A percentile compares a stretch with the other conserved stretches of the same genome.
Evolutionary conservation across 2,888 invertebrate genomes (phyloP).

Genomic region (Athalia cordata): DNA sequence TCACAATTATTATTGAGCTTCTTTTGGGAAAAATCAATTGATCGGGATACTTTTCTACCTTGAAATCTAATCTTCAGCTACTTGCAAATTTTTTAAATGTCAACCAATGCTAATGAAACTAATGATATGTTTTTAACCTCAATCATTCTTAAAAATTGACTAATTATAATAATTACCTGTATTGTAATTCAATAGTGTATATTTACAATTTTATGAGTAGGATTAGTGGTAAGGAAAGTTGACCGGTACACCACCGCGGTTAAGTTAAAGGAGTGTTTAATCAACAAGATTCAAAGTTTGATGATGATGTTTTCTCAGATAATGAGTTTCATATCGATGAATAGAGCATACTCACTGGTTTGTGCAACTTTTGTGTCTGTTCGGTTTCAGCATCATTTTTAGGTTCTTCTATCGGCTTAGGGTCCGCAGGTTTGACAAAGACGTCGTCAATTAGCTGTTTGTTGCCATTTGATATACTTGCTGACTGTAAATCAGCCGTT

Average conservation of each 20-base stretch:
- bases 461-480: conserved; percentile 56
- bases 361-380: conserved; percentile 58
- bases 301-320: conserved; percentile 1
- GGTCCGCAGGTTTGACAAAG: conserved; percentile 68
- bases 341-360: conserved; percentile 56
- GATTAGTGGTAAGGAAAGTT: conserved; percentile 23
- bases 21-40: conserved; percentile 17
- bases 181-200: not conserved
- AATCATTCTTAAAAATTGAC: not conserved
- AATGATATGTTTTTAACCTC: too few species aligned
- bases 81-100: too few species aligned
- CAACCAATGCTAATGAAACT: too few species aligned
- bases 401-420: conserved; percentile 59
- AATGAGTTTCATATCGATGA: not conserved
- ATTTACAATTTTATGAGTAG: conserved; percentile 1
- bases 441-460: conserved; percentile 60
- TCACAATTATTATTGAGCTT: not conserved
- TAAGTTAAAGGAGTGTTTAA: conserved; percentile 1
- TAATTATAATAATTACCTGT: not conserved
- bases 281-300: conserved; percentile 1
- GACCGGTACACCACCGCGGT: conserved; percentile 39
- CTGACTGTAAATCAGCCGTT: conserved; percentile 57
- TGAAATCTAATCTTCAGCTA: too few species aligned
- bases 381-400: conserved; percentile 57
- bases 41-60: conserved; percentile 22